These are phyloP conservation scores for Paramuricea clavata DNA, from an alignment of 92 coral and sea anemone species.

Conservation along the genomic window DNA sequence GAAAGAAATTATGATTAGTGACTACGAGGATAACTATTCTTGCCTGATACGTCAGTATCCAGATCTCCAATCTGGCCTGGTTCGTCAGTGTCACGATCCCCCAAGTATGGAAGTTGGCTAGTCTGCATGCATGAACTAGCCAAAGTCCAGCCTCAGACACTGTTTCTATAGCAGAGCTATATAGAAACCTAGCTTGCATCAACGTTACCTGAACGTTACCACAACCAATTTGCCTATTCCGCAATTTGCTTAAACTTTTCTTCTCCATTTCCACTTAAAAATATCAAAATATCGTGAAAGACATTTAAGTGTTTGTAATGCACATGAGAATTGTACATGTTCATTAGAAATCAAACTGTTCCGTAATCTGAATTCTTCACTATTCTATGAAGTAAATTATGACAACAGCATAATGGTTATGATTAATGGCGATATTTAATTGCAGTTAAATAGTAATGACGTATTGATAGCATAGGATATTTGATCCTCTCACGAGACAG, in stretches of 20 bases:
- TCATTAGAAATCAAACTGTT: background rate
- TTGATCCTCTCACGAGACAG: background rate
- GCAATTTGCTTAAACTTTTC: background rate
- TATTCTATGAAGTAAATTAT: background rate
- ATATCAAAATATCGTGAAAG: too few relatives aligned
- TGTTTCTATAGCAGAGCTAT: background rate
- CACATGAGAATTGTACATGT: background rate
- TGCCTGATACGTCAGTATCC: background rate
- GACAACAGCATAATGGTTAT: conserved; percentile 3
- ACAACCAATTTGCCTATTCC: background rate
- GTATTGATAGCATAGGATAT: background rate
- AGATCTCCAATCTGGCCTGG: too few relatives aligned
- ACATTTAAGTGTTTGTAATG: too few relatives aligned
- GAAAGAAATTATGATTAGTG: background rate
- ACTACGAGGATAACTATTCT: background rate
- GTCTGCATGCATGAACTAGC: background rate
- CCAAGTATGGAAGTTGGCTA: too few relatives aligned
- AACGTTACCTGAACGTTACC: background rate
- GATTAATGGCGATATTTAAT: background rate
- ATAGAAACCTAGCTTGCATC: background rate
- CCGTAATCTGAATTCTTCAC: conserved; percentile 17
- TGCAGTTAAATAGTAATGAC: background rate
- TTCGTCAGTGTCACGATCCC: too few relatives aligned
- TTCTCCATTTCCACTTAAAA: background rate
- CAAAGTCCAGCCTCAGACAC: background rate